Base-by-base conservation (phyloP, 1,140 invertebrate genomes). In the Aphaenogaster rudis region DNA sequence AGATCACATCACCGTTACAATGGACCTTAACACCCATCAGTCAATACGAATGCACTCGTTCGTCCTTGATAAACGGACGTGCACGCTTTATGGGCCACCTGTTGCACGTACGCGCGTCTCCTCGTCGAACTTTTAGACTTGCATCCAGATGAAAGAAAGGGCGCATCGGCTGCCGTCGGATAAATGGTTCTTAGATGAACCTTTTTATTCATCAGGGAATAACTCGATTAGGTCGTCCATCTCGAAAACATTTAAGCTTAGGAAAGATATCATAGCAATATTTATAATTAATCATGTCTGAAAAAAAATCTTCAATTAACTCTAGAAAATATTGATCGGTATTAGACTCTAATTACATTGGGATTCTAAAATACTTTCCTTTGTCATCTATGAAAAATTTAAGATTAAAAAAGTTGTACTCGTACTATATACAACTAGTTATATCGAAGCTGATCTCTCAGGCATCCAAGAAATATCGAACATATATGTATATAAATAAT, bases 1-100 rank as follows among this genome's bases (percentile, higher is more conserved):
- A 80, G 61, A 84, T 82, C 87, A 76, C 72, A 89, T 74, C 88
- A 90, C 82, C 86, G 82, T 88, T 88, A 90, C 88, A 89, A 89
- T 91, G 88, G 90, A 91, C 91, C 91, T 91, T 88, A 91, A 91
- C 90, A 92, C 88, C 93, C 91, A 94, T 94, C 93, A 92, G 93
- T 94, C 93, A 94, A 93, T 94, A 90, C 90, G 88, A 92, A 93
- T 93, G 90, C 93, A 94, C 93, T 94, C 92, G 92, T 94, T 94
- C 93, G 93, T 93, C 91, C 93, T 94, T 94, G 93, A 93, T 93
- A 94, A 94, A 93, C 93, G 93, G 93, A 94, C 93, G 93, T 93
- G 91, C 91, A 92, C 90, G 91, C 90, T 94, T 93, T 93, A 94
- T 93, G 91, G 91, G 92, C 93, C 93, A 94, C 93, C 93, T 94